These are phyloP conservation scores for Lomographa bimaculata DNA, from an alignment of 2,888 invertebrate genomes.

Conservation along the genomic window DNA sequence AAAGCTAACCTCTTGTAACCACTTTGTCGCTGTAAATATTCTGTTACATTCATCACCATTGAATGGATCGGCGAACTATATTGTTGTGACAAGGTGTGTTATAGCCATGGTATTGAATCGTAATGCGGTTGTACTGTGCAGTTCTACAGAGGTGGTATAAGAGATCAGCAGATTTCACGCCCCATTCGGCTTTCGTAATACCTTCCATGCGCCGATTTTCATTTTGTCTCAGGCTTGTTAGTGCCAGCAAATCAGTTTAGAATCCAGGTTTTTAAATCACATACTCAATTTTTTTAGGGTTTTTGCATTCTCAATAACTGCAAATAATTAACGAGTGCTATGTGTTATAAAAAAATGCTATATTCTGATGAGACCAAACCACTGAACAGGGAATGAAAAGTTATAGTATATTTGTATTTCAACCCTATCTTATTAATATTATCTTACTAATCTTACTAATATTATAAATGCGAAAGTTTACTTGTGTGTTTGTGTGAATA, in stretches of 20 bases:
- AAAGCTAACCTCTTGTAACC: constrained; percentile 7
- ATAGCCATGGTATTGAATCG: constrained; percentile 6
- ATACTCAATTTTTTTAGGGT: too few relatives aligned
- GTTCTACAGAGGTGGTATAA: constrained; percentile 21
- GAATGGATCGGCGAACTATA: neutral
- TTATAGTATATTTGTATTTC: too few relatives aligned
- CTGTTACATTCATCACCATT: neutral
- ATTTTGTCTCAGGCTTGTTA: constrained; percentile 21
- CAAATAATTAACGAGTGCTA: too few relatives aligned
- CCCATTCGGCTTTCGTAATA: constrained; percentile 30
- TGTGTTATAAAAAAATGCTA: too few relatives aligned
- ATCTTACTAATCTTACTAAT: too few relatives aligned
- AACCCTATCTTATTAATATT: too few relatives aligned
- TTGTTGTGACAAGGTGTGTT: constrained; percentile 8
- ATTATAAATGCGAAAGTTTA: too few relatives aligned
- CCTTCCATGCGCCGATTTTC: constrained; percentile 22
- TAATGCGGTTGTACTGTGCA: constrained; percentile 9
- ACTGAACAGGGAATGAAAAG: too few relatives aligned
- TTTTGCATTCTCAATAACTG: too few relatives aligned
- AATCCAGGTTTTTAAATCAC: constrained; percentile 23
- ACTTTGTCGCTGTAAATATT: constrained; percentile 12
- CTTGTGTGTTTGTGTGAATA: too few relatives aligned
- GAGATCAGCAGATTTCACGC: constrained; percentile 29
- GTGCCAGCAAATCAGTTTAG: constrained; percentile 18
- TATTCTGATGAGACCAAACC: too few relatives aligned